Evolutionary conservation across 2,113 vertebrate genomes (phyloP).

Genomic region (Sardina pilchardus): DNA sequence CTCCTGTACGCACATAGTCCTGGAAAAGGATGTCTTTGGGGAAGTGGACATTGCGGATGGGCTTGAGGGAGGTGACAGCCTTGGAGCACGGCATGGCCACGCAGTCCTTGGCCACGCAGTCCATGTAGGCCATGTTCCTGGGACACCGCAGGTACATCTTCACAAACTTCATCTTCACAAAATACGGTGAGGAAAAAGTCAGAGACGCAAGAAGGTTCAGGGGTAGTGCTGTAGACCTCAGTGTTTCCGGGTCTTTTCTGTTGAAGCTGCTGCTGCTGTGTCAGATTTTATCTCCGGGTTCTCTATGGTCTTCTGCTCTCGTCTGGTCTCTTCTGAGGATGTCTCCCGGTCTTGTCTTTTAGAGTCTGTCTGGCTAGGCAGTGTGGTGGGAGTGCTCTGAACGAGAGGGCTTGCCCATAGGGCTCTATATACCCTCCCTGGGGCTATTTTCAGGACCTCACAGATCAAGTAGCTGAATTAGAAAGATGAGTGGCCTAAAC

Average conservation of each 20-base stretch:
- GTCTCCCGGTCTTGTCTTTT: constrained; percentile 23
- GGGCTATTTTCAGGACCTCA: constrained; percentile 67
- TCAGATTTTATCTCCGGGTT: not conserved
- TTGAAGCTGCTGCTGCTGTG: not conserved
- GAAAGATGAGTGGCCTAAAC: constrained; percentile 57
- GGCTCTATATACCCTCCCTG: constrained; percentile 63
- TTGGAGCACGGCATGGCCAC: constrained; percentile 40
- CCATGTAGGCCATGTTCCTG: constrained; percentile 49
- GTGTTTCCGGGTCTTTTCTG: not conserved
- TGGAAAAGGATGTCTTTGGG: constrained; percentile 88
- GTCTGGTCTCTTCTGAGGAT: constrained; percentile 9
- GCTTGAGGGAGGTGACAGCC: constrained; percentile 54
- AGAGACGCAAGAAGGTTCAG: not conserved
- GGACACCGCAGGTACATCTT: constrained; percentile 75
- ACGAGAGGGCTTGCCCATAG: constrained; percentile 15
- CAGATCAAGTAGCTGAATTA: constrained; percentile 55
- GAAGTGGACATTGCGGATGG: constrained; percentile 80
- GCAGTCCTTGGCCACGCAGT: constrained; percentile 44
- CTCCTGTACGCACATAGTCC: constrained; percentile 88
- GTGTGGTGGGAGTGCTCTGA: constrained; percentile 47
- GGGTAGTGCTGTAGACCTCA: not conserved
- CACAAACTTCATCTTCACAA: constrained; percentile 71
- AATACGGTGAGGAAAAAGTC: not conserved
- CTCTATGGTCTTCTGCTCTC: not conserved
- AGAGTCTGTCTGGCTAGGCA: constrained; percentile 22